A percentile compares a stretch with the other conserved stretches of the same genome.
Evolutionary conservation across 2,888 invertebrate genomes (phyloP).

Genomic region (Lycophotia porphyrea): DNA sequence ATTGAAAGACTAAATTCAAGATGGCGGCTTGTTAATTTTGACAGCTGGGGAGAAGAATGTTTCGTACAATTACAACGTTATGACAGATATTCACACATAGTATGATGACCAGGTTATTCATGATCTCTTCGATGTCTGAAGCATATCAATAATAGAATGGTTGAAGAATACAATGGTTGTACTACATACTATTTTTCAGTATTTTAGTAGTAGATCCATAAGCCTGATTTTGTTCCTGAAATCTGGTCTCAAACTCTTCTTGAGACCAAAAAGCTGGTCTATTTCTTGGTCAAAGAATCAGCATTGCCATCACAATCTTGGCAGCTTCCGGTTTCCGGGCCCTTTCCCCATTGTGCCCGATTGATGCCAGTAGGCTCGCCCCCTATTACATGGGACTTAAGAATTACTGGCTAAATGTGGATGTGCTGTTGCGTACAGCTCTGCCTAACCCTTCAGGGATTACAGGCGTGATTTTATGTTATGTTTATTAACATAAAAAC

Average conservation of each 20-base stretch:
- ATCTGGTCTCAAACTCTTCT: background rate
- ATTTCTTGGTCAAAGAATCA: no score
- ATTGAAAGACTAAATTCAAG: slow-evolving; percentile 12
- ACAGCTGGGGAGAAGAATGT: background rate
- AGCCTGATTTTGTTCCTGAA: background rate
- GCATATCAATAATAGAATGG: background rate
- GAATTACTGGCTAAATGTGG: background rate
- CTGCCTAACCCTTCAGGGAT: background rate
- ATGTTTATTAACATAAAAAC: background rate
- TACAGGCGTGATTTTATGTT: background rate
- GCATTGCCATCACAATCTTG: no score
- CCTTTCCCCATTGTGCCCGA: no score
- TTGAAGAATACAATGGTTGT: slow-evolving; percentile 1
- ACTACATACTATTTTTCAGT: background rate
- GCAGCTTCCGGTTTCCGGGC: no score
- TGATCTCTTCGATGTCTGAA: background rate
- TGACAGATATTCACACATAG: background rate
- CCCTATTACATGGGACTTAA: background rate
- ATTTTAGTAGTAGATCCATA: background rate
- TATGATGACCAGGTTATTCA: background rate
- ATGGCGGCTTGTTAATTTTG: slow-evolving; percentile 25
- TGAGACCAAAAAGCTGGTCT: no score
- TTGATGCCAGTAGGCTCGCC: no score
- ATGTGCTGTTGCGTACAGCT: background rate
- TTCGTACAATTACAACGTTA: background rate